Base-by-base conservation (phyloP, 2,113 vertebrate genomes). In the Holacanthus passer region DNA sequence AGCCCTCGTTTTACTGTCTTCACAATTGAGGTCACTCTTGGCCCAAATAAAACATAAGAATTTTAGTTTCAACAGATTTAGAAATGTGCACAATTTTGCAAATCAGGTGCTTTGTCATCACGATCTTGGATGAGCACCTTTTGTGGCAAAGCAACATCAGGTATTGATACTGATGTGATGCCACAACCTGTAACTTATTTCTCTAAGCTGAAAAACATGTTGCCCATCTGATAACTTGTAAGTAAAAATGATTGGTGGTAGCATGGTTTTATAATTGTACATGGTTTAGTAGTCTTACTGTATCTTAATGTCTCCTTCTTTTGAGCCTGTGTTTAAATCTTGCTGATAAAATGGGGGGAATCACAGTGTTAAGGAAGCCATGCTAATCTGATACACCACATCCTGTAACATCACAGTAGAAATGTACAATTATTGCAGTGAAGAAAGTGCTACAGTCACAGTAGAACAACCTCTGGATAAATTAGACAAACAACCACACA, bases 341-440 rank as follows among this genome's bases (percentile, higher is more conserved):
- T 41, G 52, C 9, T 59, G 41, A 45, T 74, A 19, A 68, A 52
- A 27, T 3, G 19, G 55, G 41, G 52, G 53, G 3, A 31, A 22
- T 69, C 53, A 53, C 37, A 58, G 70, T 17, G 24, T 37, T 19
- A 11, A 58, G 37, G 43, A 73, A 65, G 63, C 76, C 64, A 55
- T 41, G 64, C 64, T 17, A 1, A 32, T 2, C 5, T 8, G 31
- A 71, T 52, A 52, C 58, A 58, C 41, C 67, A 45, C 72, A 58
- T 59, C 41, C 19, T 41, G 20, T 69, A 52, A 47, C 22, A 10
- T 58, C 80, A 74, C 64, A 59, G 83, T 53, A 64, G 41, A 81
- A 85, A 80, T 80, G 20, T 76, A 43, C 58, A 74, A 37, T 73
- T 74, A 73, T 80, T 91, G 58, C 69, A 72, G 22, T 55, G 70